Percentiles rank a stretch among this genome's conserved stretches.
Evolutionary conservation across 2,797 vertebrate genomes (phyloP).

Genomic region (Enteromius treurensis): DNA sequence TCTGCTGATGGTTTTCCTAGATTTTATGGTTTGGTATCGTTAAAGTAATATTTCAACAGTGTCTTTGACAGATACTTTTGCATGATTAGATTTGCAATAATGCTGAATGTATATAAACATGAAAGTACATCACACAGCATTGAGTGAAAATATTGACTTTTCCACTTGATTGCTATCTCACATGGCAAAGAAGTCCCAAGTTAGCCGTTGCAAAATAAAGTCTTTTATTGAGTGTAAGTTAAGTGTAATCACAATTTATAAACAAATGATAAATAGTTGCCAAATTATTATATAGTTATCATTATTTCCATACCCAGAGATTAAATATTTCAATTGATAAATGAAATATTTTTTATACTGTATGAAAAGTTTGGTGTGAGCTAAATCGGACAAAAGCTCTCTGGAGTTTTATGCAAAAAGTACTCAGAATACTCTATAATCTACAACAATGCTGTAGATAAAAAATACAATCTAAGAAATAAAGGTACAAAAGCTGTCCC

Average conservation of each 20-base stretch:
- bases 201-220: background rate
- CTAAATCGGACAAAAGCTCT: background rate
- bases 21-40: slow-evolving; percentile 11
- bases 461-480: background rate
- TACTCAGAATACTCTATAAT: too few species aligned
- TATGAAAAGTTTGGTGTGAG: background rate
- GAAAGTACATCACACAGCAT: background rate
- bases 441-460: too few species aligned
- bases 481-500: too few species aligned
- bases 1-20: slow-evolving; percentile 37
- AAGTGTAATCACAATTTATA: background rate
- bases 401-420: background rate
- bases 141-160: background rate
- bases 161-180: background rate
- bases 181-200: background rate
- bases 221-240: background rate
- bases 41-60: slow-evolving; percentile 9
- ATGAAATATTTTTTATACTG: background rate
- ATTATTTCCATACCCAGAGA: background rate
- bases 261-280: background rate
- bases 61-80: slow-evolving; percentile 5
- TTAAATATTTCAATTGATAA: background rate
- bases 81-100: background rate
- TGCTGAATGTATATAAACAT: background rate
- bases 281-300: background rate